phyloP scores from a whole-genome alignment of 2,113 vertebrate genomes.

The Corydoras maculifer region DNA sequence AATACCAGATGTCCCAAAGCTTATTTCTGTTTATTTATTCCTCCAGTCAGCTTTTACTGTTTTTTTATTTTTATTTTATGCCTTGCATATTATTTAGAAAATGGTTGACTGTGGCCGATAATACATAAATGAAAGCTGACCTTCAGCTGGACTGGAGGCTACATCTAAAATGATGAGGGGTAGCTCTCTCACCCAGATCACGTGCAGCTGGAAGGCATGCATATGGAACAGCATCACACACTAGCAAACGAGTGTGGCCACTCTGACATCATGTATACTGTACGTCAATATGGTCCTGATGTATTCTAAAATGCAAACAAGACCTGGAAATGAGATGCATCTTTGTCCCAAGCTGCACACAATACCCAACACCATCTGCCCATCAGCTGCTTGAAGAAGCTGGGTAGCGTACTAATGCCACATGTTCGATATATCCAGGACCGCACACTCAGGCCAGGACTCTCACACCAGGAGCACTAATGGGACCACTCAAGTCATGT shows the following conservation, averaged over 20 bases:
- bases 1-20: conserved; percentile 63
- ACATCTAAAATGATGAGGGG: conserved; percentile 71
- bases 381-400: conserved; percentile 90
- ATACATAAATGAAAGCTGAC: conserved; percentile 75
- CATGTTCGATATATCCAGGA: conserved; percentile 77
- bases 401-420: conserved; percentile 78
- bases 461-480: conserved; percentile 58
- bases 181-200: conserved; percentile 36
- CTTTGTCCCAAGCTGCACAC: conserved; percentile 87
- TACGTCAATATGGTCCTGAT: conserved; percentile 98
- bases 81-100: conserved; percentile 73
- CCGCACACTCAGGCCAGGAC: conserved; percentile 4
- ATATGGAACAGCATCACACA: conserved; percentile 74
- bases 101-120: conserved; percentile 74
- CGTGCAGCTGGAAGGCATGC: conserved; percentile 52
- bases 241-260: conserved; percentile 92
- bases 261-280: conserved; percentile 93
- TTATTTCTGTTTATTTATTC: conserved; percentile 60
- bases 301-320: conserved; percentile 99
- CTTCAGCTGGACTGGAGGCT: conserved; percentile 72
- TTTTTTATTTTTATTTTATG: conserved; percentile 56
- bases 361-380: conserved; percentile 91
- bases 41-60: neutral
- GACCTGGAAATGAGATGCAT: conserved; percentile 95
- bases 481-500: conserved; percentile 82